Evolutionary conservation across 92 coral and sea anemone species (phyloP).

Genomic region (Nematostella vectensis): DNA sequence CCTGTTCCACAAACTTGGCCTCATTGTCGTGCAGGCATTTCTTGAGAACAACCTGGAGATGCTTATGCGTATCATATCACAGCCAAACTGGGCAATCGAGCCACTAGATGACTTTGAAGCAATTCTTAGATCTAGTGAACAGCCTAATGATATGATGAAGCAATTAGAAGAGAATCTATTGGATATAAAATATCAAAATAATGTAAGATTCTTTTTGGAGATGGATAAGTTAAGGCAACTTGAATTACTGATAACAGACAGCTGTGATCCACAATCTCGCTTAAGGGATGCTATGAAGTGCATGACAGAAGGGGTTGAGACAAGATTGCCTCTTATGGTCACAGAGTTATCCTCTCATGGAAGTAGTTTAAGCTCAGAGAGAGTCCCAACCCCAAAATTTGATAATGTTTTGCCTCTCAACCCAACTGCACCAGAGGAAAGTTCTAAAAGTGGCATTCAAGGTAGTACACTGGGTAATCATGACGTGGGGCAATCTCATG

Average conservation of each 20-base stretch:
- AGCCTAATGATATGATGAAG: neutral
- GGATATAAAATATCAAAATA: too few relatives aligned
- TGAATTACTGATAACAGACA: slow-evolving; percentile 13
- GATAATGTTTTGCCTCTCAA: too few relatives aligned
- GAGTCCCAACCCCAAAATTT: too few relatives aligned
- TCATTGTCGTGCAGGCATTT: slow-evolving; percentile 8
- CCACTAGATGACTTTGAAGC: slow-evolving; percentile 11
- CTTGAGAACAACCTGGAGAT: slow-evolving; percentile 2
- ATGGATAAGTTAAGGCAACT: slow-evolving; percentile 8
- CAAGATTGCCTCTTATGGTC: too few relatives aligned
- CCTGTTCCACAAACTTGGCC: slow-evolving; percentile 5
- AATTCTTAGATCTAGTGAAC: neutral
- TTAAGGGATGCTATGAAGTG: too few relatives aligned
- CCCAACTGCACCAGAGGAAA: too few relatives aligned
- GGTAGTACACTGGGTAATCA: too few relatives aligned
- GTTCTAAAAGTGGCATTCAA: too few relatives aligned
- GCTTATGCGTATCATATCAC: slow-evolving; percentile 1
- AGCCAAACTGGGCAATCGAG: slow-evolving; percentile 12
- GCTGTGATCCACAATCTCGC: slow-evolving; percentile 21
- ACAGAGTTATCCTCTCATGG: too few relatives aligned
- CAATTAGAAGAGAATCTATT: slow-evolving; percentile 10
- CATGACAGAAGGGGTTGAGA: too few relatives aligned
- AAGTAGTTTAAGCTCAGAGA: too few relatives aligned
- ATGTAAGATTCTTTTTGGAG: slow-evolving; percentile 3
- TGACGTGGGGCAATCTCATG: too few relatives aligned